Evolutionary conservation across 2,113 vertebrate genomes (phyloP).

Genomic region (Pseudopipra pipra): DNA sequence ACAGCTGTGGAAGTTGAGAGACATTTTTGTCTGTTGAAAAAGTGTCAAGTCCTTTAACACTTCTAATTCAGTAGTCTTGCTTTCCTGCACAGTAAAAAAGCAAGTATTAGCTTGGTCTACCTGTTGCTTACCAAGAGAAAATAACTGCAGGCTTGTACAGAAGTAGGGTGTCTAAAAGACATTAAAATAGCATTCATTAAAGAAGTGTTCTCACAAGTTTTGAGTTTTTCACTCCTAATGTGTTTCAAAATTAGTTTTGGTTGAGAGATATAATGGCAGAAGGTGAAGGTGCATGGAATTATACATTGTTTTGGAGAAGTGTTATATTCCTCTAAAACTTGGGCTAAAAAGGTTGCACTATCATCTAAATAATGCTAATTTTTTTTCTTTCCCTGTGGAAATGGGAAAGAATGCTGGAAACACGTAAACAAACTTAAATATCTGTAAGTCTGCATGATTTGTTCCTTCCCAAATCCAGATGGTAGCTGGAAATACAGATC

Average conservation of each 20-base stretch:
- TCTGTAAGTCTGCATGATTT: background rate
- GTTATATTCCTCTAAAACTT: background rate
- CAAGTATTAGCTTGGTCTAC: background rate
- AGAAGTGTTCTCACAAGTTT: background rate
- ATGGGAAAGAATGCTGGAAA: background rate
- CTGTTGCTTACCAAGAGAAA: background rate
- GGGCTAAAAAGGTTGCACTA: background rate
- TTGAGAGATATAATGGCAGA: background rate
- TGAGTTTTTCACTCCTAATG: background rate
- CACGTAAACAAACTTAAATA: background rate
- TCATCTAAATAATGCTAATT: background rate
- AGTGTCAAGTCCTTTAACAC: background rate
- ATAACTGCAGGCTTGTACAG: background rate
- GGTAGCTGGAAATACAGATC: background rate
- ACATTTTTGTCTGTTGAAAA: background rate
- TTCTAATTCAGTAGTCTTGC: background rate
- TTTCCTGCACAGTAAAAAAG: background rate
- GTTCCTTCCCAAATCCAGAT: background rate
- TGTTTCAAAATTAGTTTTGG: background rate
- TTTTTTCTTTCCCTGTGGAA: background rate
- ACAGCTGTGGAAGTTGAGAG: constrained; percentile 47
- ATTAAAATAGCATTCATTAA: background rate
- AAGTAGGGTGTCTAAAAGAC: background rate
- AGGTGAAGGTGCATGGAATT: background rate
- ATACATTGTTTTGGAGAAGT: background rate